phyloP scores from a whole-genome alignment of 2,797 vertebrate species.

The Chrysocyon brachyurus region DNA sequence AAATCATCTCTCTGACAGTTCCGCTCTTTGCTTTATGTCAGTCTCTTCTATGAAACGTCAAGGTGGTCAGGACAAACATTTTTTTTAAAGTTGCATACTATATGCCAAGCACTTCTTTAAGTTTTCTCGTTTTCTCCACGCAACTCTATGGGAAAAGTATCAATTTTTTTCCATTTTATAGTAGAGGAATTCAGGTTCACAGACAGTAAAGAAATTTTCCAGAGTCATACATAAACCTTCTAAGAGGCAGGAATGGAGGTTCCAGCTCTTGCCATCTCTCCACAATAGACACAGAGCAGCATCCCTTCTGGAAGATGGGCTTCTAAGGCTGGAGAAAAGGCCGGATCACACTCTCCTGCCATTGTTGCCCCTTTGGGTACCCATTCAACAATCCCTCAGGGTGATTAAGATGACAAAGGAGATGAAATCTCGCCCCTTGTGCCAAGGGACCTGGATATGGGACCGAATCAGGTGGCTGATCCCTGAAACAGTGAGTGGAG shows the following conservation, averaged over 20 bases:
- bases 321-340: not conserved
- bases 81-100: not conserved
- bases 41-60: slow-evolving; percentile 24
- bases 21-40: slow-evolving; percentile 20
- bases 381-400: not conserved
- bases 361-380: not conserved
- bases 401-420: not conserved
- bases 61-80: not conserved
- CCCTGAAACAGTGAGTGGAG: not conserved
- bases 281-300: not conserved
- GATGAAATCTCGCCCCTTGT: not conserved
- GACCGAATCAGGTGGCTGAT: not conserved
- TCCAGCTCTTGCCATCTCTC: not conserved
- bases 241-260: not conserved
- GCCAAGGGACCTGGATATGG: not conserved
- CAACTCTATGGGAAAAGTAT: not conserved
- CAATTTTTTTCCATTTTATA: not conserved
- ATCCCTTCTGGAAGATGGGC: not conserved
- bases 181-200: not conserved
- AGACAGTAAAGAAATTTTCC: not conserved
- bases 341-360: not conserved
- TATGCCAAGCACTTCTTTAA: not conserved
- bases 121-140: slow-evolving; percentile 29
- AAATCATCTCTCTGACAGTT: not conserved
- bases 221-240: not conserved